These are phyloP conservation scores for Colinus virginianus DNA, from an alignment of 2,113 vertebrate genomes.

Conservation along the genomic window DNA sequence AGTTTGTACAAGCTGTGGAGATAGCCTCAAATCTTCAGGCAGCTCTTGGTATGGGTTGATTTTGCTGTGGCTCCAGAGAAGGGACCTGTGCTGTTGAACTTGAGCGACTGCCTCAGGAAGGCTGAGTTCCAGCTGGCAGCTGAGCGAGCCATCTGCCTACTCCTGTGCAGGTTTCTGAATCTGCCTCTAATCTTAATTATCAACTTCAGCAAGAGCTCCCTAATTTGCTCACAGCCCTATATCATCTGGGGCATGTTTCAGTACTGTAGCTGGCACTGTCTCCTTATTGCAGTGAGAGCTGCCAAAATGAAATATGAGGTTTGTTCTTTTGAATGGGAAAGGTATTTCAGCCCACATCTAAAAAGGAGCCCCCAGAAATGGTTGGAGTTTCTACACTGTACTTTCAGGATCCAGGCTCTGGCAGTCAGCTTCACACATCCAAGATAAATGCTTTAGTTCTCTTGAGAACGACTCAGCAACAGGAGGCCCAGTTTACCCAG, in stretches of 20 bases:
- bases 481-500: neutral
- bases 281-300: neutral
- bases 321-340: neutral
- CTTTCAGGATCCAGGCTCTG: neutral
- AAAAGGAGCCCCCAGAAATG: neutral
- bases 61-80: conserved; percentile 12
- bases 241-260: conserved; percentile 58
- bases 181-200: conserved; percentile 69
- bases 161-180: conserved; percentile 56
- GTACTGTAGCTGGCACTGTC: conserved; percentile 40
- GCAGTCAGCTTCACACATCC: neutral
- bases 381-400: neutral
- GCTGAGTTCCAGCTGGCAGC: conserved; percentile 64
- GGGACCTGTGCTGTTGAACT: conserved; percentile 14
- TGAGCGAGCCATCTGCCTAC: conserved; percentile 54
- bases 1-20: neutral
- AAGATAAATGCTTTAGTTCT: neutral
- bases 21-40: conserved; percentile 13
- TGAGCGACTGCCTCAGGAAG: conserved; percentile 31
- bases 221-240: conserved; percentile 53
- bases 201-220: conserved; percentile 61
- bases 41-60: neutral
- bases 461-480: neutral
- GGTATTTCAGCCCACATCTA: neutral
- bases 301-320: neutral